phyloP scores from a whole-genome alignment of 2,888 invertebrate species.

The Lobophora halterata region DNA sequence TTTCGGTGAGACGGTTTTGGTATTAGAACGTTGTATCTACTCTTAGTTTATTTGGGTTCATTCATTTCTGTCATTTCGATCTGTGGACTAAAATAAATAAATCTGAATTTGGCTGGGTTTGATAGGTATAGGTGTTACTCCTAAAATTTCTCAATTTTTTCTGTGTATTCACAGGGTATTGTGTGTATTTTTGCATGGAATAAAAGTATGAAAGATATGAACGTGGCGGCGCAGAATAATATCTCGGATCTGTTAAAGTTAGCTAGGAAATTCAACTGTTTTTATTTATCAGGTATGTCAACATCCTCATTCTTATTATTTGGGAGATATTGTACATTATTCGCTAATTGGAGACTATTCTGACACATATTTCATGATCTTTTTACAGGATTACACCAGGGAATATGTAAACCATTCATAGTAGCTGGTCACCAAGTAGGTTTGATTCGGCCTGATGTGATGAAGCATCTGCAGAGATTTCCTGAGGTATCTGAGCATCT shows the following conservation, averaged over 20 bases:
- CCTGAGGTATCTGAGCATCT: no score
- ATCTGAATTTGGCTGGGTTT: no score
- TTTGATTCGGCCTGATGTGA: slow-evolving; percentile 90
- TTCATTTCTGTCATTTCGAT: no score
- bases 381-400: slow-evolving; percentile 85
- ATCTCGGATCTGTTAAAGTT: slow-evolving; percentile 85
- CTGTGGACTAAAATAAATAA: slow-evolving; percentile 19
- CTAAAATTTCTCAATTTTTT: slow-evolving; percentile 24
- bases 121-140: no score
- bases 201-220: slow-evolving; percentile 75
- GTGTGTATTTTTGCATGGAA: slow-evolving; percentile 41
- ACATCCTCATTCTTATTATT: slow-evolving; percentile 23
- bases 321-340: slow-evolving; percentile 2
- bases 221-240: slow-evolving; percentile 64
- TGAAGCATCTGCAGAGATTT: slow-evolving; percentile 88
- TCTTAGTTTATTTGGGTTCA: no score
- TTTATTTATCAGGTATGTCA: slow-evolving; percentile 89
- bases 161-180: slow-evolving; percentile 12
- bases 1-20: no score
- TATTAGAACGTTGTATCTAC: no score
- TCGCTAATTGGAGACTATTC: slow-evolving; percentile 20
- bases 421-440: slow-evolving; percentile 95
- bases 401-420: slow-evolving; percentile 91
- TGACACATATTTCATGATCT: slow-evolving; percentile 25
- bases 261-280: slow-evolving; percentile 94